Evolutionary conservation across 2,113 vertebrate species (phyloP).

Genomic region (Axis porcinus): DNA sequence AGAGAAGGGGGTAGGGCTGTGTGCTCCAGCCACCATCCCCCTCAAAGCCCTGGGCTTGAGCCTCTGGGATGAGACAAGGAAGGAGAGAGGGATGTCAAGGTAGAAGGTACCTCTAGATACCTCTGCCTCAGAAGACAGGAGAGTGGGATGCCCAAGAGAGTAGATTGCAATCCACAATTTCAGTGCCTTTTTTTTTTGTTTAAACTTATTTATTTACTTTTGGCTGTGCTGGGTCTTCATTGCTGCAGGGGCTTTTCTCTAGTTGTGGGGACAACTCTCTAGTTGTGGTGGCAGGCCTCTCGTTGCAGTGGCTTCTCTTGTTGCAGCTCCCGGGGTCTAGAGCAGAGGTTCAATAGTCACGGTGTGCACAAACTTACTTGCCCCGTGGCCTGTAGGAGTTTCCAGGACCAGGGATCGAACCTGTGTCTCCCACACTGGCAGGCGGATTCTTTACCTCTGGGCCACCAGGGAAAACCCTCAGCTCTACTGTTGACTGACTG

Average conservation of each 20-base stretch:
- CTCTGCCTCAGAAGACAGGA: rapidly evolving
- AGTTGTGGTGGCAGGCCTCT: not conserved
- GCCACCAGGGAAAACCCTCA: not conserved
- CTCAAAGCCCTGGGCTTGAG: not conserved
- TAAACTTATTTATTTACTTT: not conserved
- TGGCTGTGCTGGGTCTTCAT: not conserved
- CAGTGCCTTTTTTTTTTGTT: not conserved
- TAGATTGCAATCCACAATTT: not conserved
- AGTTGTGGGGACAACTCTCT: not conserved
- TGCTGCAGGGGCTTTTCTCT: not conserved
- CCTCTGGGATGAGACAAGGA: not conserved
- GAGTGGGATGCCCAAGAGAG: not conserved
- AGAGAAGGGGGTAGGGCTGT: not conserved
- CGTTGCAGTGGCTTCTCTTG: not conserved
- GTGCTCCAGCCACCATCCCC: not conserved
- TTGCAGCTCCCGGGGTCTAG: not conserved
- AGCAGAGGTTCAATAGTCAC: not conserved
- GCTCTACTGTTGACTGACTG: not conserved
- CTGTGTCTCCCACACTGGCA: not conserved
- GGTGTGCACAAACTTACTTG: not conserved
- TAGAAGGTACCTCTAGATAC: not conserved
- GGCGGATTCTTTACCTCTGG: not conserved
- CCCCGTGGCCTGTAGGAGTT: not conserved
- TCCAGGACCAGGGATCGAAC: not conserved
- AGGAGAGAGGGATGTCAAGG: not conserved